Evolutionary conservation across 2,113 vertebrate species (phyloP), one percentile per base, ranked within the genome.

Genomic region (Apteryx mantelli): DNA sequence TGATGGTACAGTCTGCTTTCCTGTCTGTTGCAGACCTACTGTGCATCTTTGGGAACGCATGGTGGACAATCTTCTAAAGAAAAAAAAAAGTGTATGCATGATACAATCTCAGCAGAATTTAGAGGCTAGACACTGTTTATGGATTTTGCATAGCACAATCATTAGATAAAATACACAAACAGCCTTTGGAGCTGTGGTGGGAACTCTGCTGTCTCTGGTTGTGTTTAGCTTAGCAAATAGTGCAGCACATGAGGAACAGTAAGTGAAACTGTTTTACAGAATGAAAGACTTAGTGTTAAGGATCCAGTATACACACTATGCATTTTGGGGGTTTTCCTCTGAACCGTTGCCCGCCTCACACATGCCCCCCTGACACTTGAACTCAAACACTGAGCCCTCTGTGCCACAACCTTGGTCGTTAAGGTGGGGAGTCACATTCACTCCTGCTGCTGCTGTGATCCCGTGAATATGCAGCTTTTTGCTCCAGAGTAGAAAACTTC

Each of bases 351-450:
- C 88, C 18, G 17, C 26, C 21, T 80, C 48, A 5, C 25, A 3
- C 20, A 11, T 9, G 53, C 61, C 34, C 9, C 90, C 9, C 24
- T 0, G 0, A 6, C 24, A 16, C 0, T 52, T 48, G 61, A 79
- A 11, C 63, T 71, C 46, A 48, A 48, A 48, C 46, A 48, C 55
- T 48, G 11, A 28, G 30, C 48, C 74, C 74, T 68, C 65, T n/a
- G 68, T 88, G 64, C 44, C n/a, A 32, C n/a, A 65, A 10, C 44
- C 36, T 53, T 64, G 75, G 44, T 48, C 22, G 2, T 46, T 19
- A 6, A 44, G 22, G 30, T 75, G 50, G 32, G 56, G 61, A 44
- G 56, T 36, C 53, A n/a, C 0, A 0, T 18, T 69, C 0, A 0
- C 46, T 71, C 13, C 53, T 18, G 5, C 77, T 76, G 50, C 69